A percentile compares a stretch with the other conserved stretches of the same genome.
These are phyloP conservation scores for Pipra filicauda DNA, from an alignment of 2,113 vertebrate species.

Conservation along the genomic window DNA sequence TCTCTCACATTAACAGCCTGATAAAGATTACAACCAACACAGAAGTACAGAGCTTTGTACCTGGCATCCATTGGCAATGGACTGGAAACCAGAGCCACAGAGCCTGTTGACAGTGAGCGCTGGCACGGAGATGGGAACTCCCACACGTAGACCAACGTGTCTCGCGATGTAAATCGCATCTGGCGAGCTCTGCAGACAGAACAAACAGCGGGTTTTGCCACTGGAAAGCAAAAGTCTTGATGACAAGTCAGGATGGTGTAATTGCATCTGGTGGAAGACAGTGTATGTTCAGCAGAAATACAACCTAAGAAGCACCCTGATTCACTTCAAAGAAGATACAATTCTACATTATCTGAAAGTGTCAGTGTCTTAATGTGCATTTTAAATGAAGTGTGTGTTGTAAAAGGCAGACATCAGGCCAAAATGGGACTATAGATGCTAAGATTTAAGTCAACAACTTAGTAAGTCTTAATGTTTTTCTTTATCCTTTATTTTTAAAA, in stretches of 20 bases:
- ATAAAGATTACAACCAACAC: background rate
- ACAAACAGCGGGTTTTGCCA: background rate
- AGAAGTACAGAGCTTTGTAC: slow-evolving; percentile 60
- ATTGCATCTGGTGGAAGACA: fast-evolving
- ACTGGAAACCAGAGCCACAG: slow-evolving; percentile 96
- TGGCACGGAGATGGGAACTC: slow-evolving; percentile 82
- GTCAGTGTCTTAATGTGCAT: fast-evolving
- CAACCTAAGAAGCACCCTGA: background rate
- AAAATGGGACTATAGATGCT: background rate
- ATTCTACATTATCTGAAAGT: background rate
- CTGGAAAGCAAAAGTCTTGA: background rate
- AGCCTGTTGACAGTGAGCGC: slow-evolving; percentile 92
- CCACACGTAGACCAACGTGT: slow-evolving; percentile 88
- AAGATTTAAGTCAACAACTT: background rate
- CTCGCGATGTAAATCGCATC: slow-evolving; percentile 87
- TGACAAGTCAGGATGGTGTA: background rate
- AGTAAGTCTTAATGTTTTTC: background rate
- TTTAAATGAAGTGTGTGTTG: background rate
- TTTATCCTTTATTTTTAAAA: background rate
- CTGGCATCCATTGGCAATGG: slow-evolving; percentile 90
- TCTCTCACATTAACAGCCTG: background rate
- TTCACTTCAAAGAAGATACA: background rate
- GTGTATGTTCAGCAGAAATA: background rate
- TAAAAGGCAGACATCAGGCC: background rate
- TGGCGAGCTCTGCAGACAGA: slow-evolving; percentile 78